Evolutionary conservation across 2,113 vertebrate species (phyloP).

Genomic region (Oryzias celebensis): DNA sequence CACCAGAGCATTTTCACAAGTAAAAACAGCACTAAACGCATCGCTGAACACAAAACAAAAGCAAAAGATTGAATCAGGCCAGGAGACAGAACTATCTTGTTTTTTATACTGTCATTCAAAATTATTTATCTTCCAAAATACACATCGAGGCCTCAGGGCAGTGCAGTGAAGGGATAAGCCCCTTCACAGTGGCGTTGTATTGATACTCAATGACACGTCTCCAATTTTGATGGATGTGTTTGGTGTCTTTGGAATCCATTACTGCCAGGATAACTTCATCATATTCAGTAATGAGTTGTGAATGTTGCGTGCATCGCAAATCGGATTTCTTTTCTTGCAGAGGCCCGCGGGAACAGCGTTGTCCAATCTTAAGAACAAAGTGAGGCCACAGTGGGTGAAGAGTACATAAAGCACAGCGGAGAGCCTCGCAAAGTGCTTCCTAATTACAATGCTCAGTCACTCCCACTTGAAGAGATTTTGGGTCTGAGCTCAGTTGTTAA

Average conservation of each 20-base stretch:
- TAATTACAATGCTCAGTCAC: conserved; percentile 58
- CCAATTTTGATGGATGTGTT: conserved; percentile 47
- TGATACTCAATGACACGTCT: conserved; percentile 42
- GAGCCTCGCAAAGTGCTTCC: conserved; percentile 28
- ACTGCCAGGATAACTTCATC: conserved; percentile 37
- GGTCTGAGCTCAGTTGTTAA: conserved; percentile 65
- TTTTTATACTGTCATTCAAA: no score
- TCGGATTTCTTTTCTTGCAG: conserved; percentile 10
- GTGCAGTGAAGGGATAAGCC: neutral
- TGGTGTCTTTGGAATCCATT: conserved; percentile 30
- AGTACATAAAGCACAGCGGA: conserved; percentile 38
- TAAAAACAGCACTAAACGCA: no score
- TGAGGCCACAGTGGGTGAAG: conserved; percentile 18
- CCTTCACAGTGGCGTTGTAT: conserved; percentile 18
- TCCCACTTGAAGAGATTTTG: conserved; percentile 56
- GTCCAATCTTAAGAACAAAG: conserved; percentile 21
- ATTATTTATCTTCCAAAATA: conserved; percentile 13
- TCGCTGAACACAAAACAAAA: neutral
- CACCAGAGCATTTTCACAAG: no score
- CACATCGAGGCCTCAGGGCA: conserved; percentile 5
- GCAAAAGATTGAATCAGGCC: neutral
- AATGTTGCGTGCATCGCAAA: conserved; percentile 22
- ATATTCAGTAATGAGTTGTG: conserved; percentile 35
- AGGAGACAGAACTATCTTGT: no score
- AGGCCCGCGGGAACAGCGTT: neutral